Base-by-base conservation (phyloP, 2,888 invertebrate genomes). In the Troides oblongomaculatus region DNA sequence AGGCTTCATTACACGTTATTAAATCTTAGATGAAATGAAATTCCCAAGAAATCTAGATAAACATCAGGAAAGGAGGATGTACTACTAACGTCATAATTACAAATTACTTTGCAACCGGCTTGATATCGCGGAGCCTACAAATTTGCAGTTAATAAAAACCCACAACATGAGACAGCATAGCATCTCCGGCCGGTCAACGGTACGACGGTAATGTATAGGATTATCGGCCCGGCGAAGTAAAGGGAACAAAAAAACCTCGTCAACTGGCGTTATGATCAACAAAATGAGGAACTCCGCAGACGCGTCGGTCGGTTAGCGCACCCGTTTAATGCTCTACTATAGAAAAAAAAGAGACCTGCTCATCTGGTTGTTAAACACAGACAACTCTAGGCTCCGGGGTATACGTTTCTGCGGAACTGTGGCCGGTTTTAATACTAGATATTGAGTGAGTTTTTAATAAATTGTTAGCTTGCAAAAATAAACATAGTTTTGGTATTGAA, bases 261-360 rank as follows among this genome's bases (percentile, higher is more conserved):
- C 50, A 57, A 69, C 57, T 21, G 61, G 46, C 58, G 58, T 62
- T 62, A 62, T 56, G 66, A 66, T 66, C 62, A 70, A 63, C 59
- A 66, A 70, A 70, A 66, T 63, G 62, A 62, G 57, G 66, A 69
- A 64, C 68, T 64, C 23, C n/a, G 53, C 30, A 60, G 62, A 66
- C 50, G 62, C 57, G 53, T 18, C 70, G 66, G 39, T 18, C 66
- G 66, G 59, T 70, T 62, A 70, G 62, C 66, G 63, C 53, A 43
- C 50, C 60, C 59, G 66, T 43, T 66, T 66, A 70, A 70, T 70
- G 63, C 56, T 25, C 63, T 21, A 43, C 30, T 58, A 66, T 64
- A 25, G 36, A 63, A 59, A 62, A 57, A 66, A 69, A 69, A 69
- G 58, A 63, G 58, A 63, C 59, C 30, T 61, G 65, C 69, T 62